Conservation (phyloP, 2,113 vertebrate genomes). For the Okapia johnstoni region DNA sequence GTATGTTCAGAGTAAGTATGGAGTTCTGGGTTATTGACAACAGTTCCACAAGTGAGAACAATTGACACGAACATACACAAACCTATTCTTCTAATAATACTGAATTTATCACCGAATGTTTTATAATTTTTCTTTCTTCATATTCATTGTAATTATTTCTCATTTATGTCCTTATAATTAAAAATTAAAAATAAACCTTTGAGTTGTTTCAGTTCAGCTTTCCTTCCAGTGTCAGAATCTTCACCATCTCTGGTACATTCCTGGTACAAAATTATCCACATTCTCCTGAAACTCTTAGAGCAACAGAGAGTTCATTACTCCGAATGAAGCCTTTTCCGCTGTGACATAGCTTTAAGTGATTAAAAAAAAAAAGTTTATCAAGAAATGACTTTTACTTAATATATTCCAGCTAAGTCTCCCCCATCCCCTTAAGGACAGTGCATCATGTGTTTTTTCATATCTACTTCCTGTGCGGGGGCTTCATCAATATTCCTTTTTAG, state of each 20-base stretch:
- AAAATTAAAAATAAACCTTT: neutral
- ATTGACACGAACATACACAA: neutral
- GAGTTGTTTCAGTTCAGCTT: neutral
- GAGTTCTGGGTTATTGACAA: neutral
- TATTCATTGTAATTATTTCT: neutral
- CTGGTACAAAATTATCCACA: neutral
- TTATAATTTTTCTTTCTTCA: neutral
- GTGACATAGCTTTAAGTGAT: neutral
- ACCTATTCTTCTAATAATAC: neutral
- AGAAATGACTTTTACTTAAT: neutral
- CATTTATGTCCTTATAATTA: neutral
- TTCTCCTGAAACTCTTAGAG: neutral
- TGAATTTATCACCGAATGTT: neutral
- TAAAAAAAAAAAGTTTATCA: neutral
- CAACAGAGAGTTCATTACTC: neutral
- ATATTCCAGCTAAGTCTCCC: neutral
- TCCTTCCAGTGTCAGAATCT: neutral
- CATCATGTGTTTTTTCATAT: neutral
- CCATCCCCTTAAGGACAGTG: neutral
- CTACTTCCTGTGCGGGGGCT: neutral
- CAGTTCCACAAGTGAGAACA: neutral
- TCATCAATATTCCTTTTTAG: neutral
- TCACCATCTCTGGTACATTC: neutral
- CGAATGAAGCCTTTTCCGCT: neutral
- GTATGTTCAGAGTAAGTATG: neutral